These are phyloP conservation scores for Lasioglossum marginatum DNA, from an alignment of 2,888 invertebrate species.

Conservation along the genomic window DNA sequence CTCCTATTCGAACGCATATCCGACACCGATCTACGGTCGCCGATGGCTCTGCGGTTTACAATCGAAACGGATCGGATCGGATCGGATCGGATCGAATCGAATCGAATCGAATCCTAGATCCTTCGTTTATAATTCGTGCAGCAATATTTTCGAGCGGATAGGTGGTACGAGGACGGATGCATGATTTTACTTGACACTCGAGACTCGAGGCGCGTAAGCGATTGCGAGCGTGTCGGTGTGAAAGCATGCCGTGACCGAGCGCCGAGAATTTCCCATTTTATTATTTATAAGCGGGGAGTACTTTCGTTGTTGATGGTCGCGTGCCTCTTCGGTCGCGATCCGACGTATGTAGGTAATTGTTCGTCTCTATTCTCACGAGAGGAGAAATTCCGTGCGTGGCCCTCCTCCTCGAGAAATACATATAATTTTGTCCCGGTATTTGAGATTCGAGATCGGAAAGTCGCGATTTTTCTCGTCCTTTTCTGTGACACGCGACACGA, in stretches of 20 bases:
- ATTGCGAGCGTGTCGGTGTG: conserved; percentile 71
- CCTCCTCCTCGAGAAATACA: conserved; percentile 3
- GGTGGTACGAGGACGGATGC: background rate
- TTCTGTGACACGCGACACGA: background rate
- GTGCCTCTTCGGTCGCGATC: background rate
- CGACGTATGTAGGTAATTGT: background rate
- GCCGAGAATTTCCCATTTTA: conserved; percentile 75
- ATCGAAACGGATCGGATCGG: background rate
- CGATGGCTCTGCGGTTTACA: background rate
- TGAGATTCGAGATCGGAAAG: background rate
- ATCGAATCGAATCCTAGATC: background rate
- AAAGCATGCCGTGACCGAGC: conserved; percentile 74
- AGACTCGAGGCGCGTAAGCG: conserved; percentile 42
- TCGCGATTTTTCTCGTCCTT: background rate
- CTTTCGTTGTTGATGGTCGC: conserved; percentile 42
- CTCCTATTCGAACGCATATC: background rate
- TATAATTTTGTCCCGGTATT: background rate
- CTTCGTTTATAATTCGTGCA: background rate
- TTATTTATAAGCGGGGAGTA: conserved; percentile 65
- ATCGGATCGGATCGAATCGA: background rate
- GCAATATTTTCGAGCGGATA: background rate
- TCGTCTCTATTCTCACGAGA: background rate
- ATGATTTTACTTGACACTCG: background rate
- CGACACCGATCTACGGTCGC: background rate
- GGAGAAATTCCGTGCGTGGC: conserved; percentile 29